These are phyloP conservation scores for Drosophila miranda DNA, from an alignment of 1,140 invertebrate species.

Conservation along the genomic window DNA sequence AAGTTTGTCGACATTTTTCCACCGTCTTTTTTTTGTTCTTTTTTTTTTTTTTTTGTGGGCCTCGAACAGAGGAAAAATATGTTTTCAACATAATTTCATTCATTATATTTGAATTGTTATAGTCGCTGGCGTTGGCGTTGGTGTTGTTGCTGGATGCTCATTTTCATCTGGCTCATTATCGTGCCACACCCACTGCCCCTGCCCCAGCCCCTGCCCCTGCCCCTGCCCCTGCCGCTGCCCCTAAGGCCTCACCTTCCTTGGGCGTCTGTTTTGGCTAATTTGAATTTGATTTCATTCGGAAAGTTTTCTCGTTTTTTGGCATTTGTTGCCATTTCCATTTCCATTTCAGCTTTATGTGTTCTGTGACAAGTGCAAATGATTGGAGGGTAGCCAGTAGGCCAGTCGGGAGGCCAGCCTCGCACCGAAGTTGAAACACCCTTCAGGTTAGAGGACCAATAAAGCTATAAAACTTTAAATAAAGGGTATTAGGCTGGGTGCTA, in stretches of 20 bases:
- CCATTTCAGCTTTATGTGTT: slow-evolving; percentile 6
- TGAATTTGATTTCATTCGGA: slow-evolving; percentile 73
- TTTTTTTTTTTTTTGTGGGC: slow-evolving; percentile 10
- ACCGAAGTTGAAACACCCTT: too few relatives aligned
- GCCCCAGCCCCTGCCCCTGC: not conserved
- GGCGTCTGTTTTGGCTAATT: slow-evolving; percentile 57
- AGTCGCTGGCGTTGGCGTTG: slow-evolving; percentile 24
- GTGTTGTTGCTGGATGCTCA: slow-evolving; percentile 37
- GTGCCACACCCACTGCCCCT: slow-evolving; percentile 15
- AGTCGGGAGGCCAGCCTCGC: too few relatives aligned
- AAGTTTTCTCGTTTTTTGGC: slow-evolving; percentile 44
- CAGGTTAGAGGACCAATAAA: too few relatives aligned
- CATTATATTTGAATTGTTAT: slow-evolving; percentile 62
- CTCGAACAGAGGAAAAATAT: slow-evolving; percentile 50
- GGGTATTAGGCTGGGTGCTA: too few relatives aligned
- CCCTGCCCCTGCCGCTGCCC: not conserved
- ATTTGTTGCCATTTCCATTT: slow-evolving; percentile 10
- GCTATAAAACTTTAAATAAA: too few relatives aligned
- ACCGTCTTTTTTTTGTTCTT: not conserved
- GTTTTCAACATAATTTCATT: slow-evolving; percentile 72
- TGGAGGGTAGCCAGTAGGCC: not conserved
- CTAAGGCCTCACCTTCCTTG: slow-evolving; percentile 12
- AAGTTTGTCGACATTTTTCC: slow-evolving; percentile 36
- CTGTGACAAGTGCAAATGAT: slow-evolving; percentile 47
- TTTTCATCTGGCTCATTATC: slow-evolving; percentile 51